Evolutionary conservation across 2,797 vertebrate genomes (phyloP).

Genomic region (Anisognathus igniventris): DNA sequence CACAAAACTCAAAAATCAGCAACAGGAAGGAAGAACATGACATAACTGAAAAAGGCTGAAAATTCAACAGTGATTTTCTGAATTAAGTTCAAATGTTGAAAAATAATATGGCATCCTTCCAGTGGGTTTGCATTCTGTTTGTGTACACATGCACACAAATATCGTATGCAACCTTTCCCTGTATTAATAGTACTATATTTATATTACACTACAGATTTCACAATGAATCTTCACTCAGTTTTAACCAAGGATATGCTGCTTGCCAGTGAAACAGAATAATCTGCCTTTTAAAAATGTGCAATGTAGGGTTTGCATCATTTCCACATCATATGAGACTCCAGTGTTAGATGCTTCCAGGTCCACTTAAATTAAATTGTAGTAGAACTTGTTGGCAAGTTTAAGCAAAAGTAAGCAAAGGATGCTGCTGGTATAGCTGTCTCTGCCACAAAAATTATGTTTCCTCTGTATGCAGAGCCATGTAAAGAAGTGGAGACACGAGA

Average conservation of each 20-base stretch:
- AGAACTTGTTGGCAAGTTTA: neutral
- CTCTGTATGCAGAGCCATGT: neutral
- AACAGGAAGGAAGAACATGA: neutral
- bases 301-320: neutral
- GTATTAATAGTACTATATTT: neutral
- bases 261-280: neutral
- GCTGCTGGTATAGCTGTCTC: neutral
- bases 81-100: neutral
- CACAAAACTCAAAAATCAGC: neutral
- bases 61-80: neutral
- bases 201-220: neutral
- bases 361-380: neutral
- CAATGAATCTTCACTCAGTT: neutral
- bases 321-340: neutral
- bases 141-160: neutral
- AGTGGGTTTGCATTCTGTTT: neutral
- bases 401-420: neutral
- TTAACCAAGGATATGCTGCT: neutral
- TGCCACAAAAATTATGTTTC: neutral
- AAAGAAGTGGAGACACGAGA: neutral
- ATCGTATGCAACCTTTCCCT: neutral
- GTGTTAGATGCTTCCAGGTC: neutral
- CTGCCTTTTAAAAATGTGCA: neutral
- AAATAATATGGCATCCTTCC: neutral
- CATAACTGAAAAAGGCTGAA: neutral